Percentiles rank a stretch among this genome's conserved stretches.
Conservation (phyloP, 2,888 invertebrate genomes). For the Nephrocerus scutellatus region DNA sequence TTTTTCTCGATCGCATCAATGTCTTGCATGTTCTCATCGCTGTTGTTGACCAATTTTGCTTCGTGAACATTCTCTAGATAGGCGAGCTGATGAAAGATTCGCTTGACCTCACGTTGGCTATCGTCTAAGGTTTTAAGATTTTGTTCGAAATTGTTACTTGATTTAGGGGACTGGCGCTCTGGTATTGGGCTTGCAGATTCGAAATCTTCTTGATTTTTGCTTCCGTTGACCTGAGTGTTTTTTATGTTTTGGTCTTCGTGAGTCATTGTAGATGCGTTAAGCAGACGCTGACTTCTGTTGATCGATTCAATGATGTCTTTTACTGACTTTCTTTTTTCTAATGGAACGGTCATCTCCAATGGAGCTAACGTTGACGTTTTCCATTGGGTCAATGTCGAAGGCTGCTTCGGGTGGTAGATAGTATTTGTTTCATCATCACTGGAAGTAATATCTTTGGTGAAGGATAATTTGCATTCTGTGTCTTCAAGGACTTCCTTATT, state of each 20-base stretch:
- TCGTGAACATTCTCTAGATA: slow-evolving; percentile 17
- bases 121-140: slow-evolving; percentile 25
- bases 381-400: slow-evolving; percentile 26
- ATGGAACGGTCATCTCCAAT: slow-evolving; percentile 25
- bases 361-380: slow-evolving; percentile 29
- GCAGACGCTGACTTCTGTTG: slow-evolving; percentile 41
- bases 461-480: too few species aligned
- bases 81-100: slow-evolving; percentile 26
- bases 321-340: slow-evolving; percentile 37
- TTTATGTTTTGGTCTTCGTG: slow-evolving; percentile 21
- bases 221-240: slow-evolving; percentile 12
- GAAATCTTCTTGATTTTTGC: slow-evolving; percentile 14
- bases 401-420: slow-evolving; percentile 15
- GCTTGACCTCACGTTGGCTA: slow-evolving; percentile 26
- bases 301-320: slow-evolving; percentile 47
- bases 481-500: too few species aligned
- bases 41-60: slow-evolving; percentile 16
- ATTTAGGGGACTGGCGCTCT: too few species aligned
- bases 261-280: slow-evolving; percentile 41
- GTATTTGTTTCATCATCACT: slow-evolving; percentile 6
- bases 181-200: slow-evolving; percentile 15
- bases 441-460: slow-evolving; percentile 23
- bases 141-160: too few species aligned
- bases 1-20: slow-evolving; percentile 18
- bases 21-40: slow-evolving; percentile 18